Evolutionary conservation across 2,888 invertebrate species (phyloP), one percentile per base, ranked within the genome.

Genomic region (Frankliniella fusca): DNA sequence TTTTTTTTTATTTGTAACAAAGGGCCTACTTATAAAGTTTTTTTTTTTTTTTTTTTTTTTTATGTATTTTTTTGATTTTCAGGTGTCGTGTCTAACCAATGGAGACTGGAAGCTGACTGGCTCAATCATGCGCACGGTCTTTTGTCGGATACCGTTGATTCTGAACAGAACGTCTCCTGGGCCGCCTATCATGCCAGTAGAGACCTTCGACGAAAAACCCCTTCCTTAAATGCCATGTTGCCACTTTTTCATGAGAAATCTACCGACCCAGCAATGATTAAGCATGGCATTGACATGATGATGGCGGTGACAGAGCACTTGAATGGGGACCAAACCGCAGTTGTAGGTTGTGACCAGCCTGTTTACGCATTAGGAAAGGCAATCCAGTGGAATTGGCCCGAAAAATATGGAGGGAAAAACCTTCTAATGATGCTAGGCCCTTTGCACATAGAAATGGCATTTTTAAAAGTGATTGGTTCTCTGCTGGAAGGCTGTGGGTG

Each of bases 231-330:
- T 20, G 65, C 65, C 11, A 11, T 65, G 65, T 20, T 65, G 65
- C 65, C 65, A 18, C 65, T 65, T 65, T 65, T 65, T 65, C 65
- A 65, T 65, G 65, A 65, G 20, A 65, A 65, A 65, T 65, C 65
- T 7, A 65, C 65, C 11, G 11, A 11, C 7, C 11, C 20, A 15
- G 65, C 15, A 65, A 65, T 65, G 65, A 65, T 65, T 18, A 65
- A 65, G 65, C 65, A 65, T 20, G 65, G 65, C 11, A 65, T 65
- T 11, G 20, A 20, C 20, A 20, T 65, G 11, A 20, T 20, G 20
- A 7, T 18, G 11, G 20, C 11, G 20, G 11, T 65, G 65, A 65
- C 65, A 11, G 20, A 65, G 20, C 65, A 65, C 20, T 20, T 65
- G 65, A 65, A 65, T 20, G 65, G 65, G 7, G 20, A 65, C 20